A percentile compares a stretch with the other conserved stretches of the same genome.
Conservation (phyloP, 2,797 vertebrate genomes). For the Tolypeutes matacus region DNA sequence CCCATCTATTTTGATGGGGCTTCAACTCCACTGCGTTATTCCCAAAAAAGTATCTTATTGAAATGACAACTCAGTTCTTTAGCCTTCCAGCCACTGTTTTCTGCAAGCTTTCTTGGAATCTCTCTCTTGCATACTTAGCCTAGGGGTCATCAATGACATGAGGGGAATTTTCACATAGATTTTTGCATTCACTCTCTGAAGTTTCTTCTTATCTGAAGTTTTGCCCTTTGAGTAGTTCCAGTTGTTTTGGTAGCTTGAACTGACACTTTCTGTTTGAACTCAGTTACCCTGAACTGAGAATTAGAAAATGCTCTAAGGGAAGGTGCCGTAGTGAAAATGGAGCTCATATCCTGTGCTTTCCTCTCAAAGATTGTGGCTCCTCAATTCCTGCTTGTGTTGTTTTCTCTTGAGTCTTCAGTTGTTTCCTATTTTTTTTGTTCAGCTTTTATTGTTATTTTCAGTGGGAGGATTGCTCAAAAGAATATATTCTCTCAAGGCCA, state of each 20-base stretch:
- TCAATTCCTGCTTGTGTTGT: neutral
- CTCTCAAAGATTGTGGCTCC: neutral
- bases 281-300: neutral
- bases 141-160: neutral
- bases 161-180: neutral
- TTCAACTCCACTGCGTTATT: neutral
- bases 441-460: neutral
- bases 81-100: neutral
- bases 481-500: neutral
- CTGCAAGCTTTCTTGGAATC: neutral
- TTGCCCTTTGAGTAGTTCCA: neutral
- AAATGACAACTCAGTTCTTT: neutral
- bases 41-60: neutral
- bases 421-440: neutral
- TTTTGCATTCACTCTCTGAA: neutral
- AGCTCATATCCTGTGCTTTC: neutral
- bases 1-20: neutral
- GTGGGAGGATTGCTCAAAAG: neutral
- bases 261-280: neutral
- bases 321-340: neutral
- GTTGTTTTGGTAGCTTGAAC: neutral
- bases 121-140: neutral
- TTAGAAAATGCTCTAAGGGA: neutral
- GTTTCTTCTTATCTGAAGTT: neutral
- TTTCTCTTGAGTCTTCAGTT: neutral